phyloP scores from a whole-genome alignment of 2,888 invertebrate genomes.

The Priocnemis perturbator region DNA sequence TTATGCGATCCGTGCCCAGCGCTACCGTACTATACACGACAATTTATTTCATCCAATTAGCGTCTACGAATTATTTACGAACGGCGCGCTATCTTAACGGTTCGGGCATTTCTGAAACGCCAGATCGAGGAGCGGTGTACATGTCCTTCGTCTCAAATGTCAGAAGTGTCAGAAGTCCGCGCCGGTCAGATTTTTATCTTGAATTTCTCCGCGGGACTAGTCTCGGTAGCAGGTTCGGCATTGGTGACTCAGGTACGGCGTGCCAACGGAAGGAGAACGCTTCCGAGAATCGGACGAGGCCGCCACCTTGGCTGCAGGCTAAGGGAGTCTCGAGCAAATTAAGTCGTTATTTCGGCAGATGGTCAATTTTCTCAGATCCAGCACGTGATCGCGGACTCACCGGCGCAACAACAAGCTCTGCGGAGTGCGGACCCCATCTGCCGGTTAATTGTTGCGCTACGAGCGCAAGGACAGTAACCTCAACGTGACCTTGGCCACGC shows the following conservation, averaged over 20 bases:
- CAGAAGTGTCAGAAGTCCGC: slow-evolving; percentile 15
- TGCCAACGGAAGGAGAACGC: slow-evolving; percentile 20
- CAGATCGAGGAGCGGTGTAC: slow-evolving; percentile 18
- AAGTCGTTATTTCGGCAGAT: slow-evolving; percentile 72
- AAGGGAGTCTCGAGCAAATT: slow-evolving; percentile 60
- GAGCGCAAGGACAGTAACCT: slow-evolving; percentile 29
- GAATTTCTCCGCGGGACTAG: slow-evolving; percentile 33
- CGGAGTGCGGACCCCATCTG: slow-evolving; percentile 37
- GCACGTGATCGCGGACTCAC: slow-evolving; percentile 45
- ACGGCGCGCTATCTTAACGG: not conserved
- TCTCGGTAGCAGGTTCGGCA: slow-evolving; percentile 28
- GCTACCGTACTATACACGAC: no score
- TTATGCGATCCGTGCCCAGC: no score
- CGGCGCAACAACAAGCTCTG: slow-evolving; percentile 37
- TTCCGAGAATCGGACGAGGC: slow-evolving; percentile 48
- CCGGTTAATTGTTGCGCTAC: slow-evolving; percentile 37
- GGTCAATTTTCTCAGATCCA: slow-evolving; percentile 58
- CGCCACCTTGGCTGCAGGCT: slow-evolving; percentile 58
- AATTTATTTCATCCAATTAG: no score
- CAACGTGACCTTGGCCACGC: slow-evolving; percentile 15
- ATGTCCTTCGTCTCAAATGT: slow-evolving; percentile 38
- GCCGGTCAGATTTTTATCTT: slow-evolving; percentile 35
- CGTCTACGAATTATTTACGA: no score
- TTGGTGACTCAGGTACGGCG: slow-evolving; percentile 38
- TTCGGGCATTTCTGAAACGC: slow-evolving; percentile 14